Percentiles rank a stretch among this genome's conserved stretches.
phyloP scores from a whole-genome alignment of 2,797 vertebrate genomes.

The Hybognathus amarus region DNA sequence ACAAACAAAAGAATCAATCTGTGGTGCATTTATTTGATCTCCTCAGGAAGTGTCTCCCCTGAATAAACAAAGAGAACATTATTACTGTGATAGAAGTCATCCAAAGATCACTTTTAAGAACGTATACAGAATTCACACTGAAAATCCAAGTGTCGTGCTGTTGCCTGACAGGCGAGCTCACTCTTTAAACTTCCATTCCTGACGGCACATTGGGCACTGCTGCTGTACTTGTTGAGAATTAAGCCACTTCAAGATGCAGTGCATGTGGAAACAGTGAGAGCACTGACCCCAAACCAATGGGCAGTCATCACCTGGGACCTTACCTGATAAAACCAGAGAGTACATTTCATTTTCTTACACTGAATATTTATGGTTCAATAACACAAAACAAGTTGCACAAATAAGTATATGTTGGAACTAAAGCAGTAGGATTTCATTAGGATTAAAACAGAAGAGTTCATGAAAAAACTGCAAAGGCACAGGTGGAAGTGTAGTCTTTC shows the following conservation, averaged over 20 bases:
- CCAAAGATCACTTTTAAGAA: not conserved
- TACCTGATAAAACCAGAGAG: conserved; percentile 78
- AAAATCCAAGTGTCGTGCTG: conserved; percentile 12
- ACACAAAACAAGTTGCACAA: not conserved
- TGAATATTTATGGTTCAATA: not conserved
- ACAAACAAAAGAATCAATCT: not conserved
- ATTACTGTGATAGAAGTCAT: conserved; percentile 4
- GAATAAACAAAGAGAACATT: conserved; percentile 37
- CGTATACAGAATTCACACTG: not conserved
- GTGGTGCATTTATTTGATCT: conserved; percentile 55
- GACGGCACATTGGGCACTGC: conserved; percentile 97
- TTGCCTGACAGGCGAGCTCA: conserved; percentile 65
- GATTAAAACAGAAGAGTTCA: not conserved
- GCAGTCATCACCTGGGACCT: conserved; percentile 96
- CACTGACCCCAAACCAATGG: conserved; percentile 99
- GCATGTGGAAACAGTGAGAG: conserved; percentile 99
- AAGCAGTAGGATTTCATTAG: not conserved
- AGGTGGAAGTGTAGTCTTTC: not conserved
- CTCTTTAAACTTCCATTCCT: conserved; percentile 98
- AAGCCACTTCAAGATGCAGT: conserved; percentile 98
- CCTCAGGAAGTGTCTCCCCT: conserved; percentile 53
- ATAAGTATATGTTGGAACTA: not conserved
- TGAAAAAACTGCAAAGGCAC: not conserved
- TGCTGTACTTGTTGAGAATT: conserved; percentile 98
- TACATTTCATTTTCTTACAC: not conserved